Evolutionary conservation across 2,888 invertebrate species (phyloP), one percentile per base, ranked within the genome.

Genomic region (Drosophila glabriapex): DNA sequence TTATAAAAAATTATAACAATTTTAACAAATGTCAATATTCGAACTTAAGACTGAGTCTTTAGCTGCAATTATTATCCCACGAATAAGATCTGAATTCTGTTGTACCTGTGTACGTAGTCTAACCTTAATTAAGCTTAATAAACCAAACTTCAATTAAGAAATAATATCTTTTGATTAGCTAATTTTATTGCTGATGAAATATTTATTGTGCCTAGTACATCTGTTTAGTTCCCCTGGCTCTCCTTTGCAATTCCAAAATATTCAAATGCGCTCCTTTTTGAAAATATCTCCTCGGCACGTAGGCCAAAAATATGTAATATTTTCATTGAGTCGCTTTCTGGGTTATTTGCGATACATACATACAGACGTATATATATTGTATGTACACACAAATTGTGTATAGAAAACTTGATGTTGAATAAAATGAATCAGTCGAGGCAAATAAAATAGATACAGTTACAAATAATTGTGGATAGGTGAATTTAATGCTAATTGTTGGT

Each of bases 321-420:
- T 22, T 41, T 50, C n/a, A 35, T 39, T 41, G n/a, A 41, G 39
- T 28, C 33, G 12, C 61, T 64, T 75, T 78, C 53, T 76, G 65
- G 72, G 60, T 68, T 78, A 78, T 60, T 46, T 50, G 76, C 39
- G 33, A 68, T 80, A 71, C 64, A 78, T 61, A 80, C 80, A 61
- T 50, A 80, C 33, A 46, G 22, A 25, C 25, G 4, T 16, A 46
- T 33, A 64, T 64, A 65, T 43, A 61, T 61, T 50, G 53, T 60
- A 50, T 65, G 65, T 63, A 74, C 49, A 46, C 52, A 58, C 31
- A 69, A 63, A 55, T 53, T 37, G 58, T 58, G 43, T 25, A 22
- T 14, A 33, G 19, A 33, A 43, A 28, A 43, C 10, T 41, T 22
- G 22, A 22, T 28, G 53, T 62, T 60, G 19, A 49, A 55, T 43